Conservation (phyloP, 2,113 vertebrate species). For the Chloropsis cyanopogon region DNA sequence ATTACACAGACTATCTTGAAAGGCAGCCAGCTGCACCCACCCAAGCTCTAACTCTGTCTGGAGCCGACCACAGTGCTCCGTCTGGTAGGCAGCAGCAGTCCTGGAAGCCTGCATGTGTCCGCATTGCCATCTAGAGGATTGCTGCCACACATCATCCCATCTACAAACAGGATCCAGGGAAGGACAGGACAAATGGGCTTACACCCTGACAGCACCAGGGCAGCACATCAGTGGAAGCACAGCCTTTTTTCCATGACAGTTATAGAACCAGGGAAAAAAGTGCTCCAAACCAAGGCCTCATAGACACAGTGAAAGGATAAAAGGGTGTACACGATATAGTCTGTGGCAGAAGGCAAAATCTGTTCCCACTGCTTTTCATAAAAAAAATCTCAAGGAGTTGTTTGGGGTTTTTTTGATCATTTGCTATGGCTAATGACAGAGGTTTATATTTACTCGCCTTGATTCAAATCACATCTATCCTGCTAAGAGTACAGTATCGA, state of each 20-base stretch:
- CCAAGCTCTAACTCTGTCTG: neutral
- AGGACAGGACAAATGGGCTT: neutral
- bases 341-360: neutral
- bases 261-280: neutral
- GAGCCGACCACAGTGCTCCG: neutral
- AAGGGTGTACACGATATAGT: neutral
- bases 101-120: neutral
- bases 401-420: neutral
- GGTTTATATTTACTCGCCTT: neutral
- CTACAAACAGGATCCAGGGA: neutral
- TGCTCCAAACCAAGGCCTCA: neutral
- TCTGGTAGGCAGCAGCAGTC: neutral
- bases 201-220: neutral
- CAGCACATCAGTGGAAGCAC: neutral
- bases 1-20: neutral
- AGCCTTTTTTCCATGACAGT: neutral
- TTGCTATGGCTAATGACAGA: neutral
- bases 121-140: slow-evolving; percentile 58
- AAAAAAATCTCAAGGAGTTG: neutral
- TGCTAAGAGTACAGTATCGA: neutral
- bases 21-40: slow-evolving; percentile 14
- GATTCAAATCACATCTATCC: neutral
- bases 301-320: neutral
- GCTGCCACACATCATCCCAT: neutral
- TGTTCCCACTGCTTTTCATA: neutral